These are phyloP conservation scores for Catocala fraxini DNA, from an alignment of 2,888 invertebrate species.

Conservation along the genomic window DNA sequence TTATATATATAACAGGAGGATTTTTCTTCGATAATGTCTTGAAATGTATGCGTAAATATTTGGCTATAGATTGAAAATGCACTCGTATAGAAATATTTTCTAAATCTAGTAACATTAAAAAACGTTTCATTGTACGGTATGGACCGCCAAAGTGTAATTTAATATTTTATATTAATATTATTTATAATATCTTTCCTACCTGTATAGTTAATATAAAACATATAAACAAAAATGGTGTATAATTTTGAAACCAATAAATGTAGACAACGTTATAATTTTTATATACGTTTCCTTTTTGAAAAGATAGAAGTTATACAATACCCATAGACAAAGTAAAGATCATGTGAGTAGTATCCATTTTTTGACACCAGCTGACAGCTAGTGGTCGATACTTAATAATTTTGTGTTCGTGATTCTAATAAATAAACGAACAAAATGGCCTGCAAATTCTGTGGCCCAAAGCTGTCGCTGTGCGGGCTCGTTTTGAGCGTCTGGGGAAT, in stretches of 20 bases:
- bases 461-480: slow-evolving; percentile 96
- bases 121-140: slow-evolving; percentile 31
- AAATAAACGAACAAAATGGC: slow-evolving; percentile 78
- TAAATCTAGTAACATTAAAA: slow-evolving; percentile 20
- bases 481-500: slow-evolving; percentile 98
- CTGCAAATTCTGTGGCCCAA: slow-evolving; percentile 94
- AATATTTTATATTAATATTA: slow-evolving; percentile 1
- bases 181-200: too few species aligned
- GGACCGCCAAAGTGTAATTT: neutral
- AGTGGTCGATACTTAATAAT: slow-evolving; percentile 73
- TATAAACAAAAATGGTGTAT: too few species aligned
- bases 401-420: slow-evolving; percentile 65
- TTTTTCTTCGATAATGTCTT: too few species aligned
- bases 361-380: slow-evolving; percentile 83
- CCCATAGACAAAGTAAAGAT: slow-evolving; percentile 73
- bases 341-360: slow-evolving; percentile 83
- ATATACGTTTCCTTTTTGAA: neutral
- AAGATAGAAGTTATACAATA: slow-evolving; percentile 11
- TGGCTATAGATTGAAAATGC: neutral
- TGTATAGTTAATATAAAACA: too few species aligned
- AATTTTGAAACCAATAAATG: too few species aligned
- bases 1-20: too few species aligned
- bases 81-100: neutral
- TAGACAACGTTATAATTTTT: neutral
- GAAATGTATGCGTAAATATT: too few species aligned